phyloP scores from a whole-genome alignment of 2,113 vertebrate genomes.

The Tricholaema leucomelas region DNA sequence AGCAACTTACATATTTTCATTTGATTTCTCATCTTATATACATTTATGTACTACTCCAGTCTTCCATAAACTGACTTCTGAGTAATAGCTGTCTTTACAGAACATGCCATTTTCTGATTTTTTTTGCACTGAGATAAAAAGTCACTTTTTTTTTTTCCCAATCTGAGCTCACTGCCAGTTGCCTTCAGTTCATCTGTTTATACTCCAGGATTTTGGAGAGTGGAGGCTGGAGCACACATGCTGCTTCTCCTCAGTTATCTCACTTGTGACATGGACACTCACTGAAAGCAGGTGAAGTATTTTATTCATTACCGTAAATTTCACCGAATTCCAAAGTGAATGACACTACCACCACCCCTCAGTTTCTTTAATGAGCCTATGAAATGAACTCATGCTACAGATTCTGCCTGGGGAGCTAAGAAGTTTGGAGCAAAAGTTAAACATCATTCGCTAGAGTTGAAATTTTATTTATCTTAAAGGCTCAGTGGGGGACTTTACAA shows the following conservation, averaged over 20 bases:
- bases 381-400: not conserved
- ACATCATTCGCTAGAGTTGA: not conserved
- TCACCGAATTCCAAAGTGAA: not conserved
- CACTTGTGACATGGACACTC: not conserved
- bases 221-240: not conserved
- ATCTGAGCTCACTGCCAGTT: not conserved
- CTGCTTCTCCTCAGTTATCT: not conserved
- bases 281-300: not conserved
- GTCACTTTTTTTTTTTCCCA: not conserved
- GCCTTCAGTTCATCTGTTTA: not conserved
- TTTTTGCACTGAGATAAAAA: not conserved
- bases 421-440: not conserved
- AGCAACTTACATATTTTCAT: not conserved
- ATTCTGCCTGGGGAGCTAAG: not conserved
- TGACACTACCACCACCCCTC: not conserved
- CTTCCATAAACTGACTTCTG: not conserved
- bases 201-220: not conserved
- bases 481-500: not conserved
- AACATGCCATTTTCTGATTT: not conserved
- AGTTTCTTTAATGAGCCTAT: not conserved
- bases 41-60: not conserved
- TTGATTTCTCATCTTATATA: conserved; percentile 11
- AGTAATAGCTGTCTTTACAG: not conserved
- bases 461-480: not conserved
- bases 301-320: not conserved